phyloP scores from a whole-genome alignment of 1,140 invertebrate genomes.

The Papilio dardanus region DNA sequence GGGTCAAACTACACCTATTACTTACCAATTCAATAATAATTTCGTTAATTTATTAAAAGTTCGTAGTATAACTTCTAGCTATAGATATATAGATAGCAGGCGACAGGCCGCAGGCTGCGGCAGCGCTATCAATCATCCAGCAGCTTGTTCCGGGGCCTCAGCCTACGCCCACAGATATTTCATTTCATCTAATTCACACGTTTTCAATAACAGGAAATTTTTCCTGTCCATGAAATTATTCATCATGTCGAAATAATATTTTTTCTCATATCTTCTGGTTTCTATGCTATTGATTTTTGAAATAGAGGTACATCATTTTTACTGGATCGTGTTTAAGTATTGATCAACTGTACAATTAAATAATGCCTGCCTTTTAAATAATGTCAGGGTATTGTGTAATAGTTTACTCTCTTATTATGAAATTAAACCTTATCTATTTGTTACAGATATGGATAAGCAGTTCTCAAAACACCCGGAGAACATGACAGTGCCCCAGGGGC shows the following conservation, averaged over 20 bases:
- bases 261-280: no score
- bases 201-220: not conserved
- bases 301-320: no score
- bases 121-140: not conserved
- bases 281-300: no score
- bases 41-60: not conserved
- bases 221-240: not conserved
- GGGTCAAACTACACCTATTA: no score
- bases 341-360: no score
- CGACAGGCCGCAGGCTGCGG: not conserved
- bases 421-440: slow-evolving; percentile 28
- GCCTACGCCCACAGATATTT: not conserved
- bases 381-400: not conserved
- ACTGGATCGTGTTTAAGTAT: no score
- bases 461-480: slow-evolving; percentile 60
- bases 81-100: not conserved
- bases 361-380: no score
- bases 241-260: not conserved
- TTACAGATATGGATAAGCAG: slow-evolving; percentile 64
- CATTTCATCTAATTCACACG: slow-evolving; percentile 2
- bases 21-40: no score
- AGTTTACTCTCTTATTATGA: no score
- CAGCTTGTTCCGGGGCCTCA: not conserved
- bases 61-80: not conserved
- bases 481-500: slow-evolving; percentile 53